Conservation (phyloP, 1,140 invertebrate species). For the Steinernema feltiae region DNA sequence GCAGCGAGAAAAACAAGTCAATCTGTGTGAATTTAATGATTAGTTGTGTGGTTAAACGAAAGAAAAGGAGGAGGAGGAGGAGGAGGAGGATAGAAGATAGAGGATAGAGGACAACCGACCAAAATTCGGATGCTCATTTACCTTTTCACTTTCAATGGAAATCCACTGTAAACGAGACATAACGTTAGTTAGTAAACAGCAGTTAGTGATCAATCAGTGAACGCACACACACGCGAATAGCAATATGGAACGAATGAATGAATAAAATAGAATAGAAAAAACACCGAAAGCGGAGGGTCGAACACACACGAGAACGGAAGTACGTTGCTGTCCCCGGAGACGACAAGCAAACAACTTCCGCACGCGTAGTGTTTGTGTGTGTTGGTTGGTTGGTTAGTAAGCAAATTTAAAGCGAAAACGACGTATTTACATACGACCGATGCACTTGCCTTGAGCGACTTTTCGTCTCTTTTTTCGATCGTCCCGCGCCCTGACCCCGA, state of each 20-base stretch:
- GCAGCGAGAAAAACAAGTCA: too few relatives aligned
- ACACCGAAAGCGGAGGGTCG: background rate
- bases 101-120: background rate
- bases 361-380: too few relatives aligned
- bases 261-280: too few relatives aligned
- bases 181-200: too few relatives aligned
- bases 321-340: too few relatives aligned
- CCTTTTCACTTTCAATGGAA: conserved; percentile 9
- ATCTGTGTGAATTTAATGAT: too few relatives aligned
- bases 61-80: background rate
- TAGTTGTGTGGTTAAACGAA: too few relatives aligned
- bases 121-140: background rate
- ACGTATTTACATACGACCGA: background rate
- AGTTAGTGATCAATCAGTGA: too few relatives aligned
- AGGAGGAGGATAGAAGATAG: background rate
- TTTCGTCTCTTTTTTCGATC: conserved; percentile 76
- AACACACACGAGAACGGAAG: background rate
- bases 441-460: conserved; percentile 66
- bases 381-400: background rate
- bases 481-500: conserved; percentile 64
- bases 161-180: background rate
- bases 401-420: background rate
- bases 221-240: background rate
- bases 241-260: too few relatives aligned
- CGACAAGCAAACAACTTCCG: too few relatives aligned